phyloP scores from a whole-genome alignment of 1,140 invertebrate genomes.

The Diabrotica undecimpunctata region DNA sequence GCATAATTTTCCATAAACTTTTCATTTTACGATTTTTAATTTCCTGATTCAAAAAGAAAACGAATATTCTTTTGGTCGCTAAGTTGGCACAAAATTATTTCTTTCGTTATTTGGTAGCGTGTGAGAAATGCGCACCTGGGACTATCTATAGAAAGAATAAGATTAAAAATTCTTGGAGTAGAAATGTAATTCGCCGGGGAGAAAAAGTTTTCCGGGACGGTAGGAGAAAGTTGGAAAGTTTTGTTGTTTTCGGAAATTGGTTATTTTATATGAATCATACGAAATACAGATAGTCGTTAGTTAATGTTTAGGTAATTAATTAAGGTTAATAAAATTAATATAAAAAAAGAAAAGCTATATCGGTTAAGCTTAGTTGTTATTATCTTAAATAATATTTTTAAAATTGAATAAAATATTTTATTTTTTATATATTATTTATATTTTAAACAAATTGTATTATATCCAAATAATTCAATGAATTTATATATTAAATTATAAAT shows the following conservation, averaged over 20 bases:
- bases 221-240: background rate
- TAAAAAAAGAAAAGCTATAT: too few species aligned
- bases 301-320: too few species aligned
- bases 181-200: background rate
- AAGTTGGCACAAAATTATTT: slow-evolving; percentile 2
- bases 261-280: too few species aligned
- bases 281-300: too few species aligned
- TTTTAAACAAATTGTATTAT: too few species aligned
- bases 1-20: background rate
- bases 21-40: background rate
- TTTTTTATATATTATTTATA: too few species aligned
- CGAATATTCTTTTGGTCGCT: background rate
- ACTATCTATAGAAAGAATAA: slow-evolving; percentile 3
- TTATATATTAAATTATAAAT: too few species aligned
- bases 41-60: slow-evolving; percentile 1
- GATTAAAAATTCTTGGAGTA: slow-evolving; percentile 2
- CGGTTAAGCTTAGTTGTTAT: too few species aligned
- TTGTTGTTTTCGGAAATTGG: background rate
- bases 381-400: too few species aligned
- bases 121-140: slow-evolving; percentile 1
- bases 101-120: background rate
- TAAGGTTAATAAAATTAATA: too few species aligned
- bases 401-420: too few species aligned
- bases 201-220: background rate
- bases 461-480: too few species aligned